Evolutionary conservation across 2,888 invertebrate genomes (phyloP), one percentile per base, ranked within the genome.

Genomic region (Venustoraphidia nigricollis): DNA sequence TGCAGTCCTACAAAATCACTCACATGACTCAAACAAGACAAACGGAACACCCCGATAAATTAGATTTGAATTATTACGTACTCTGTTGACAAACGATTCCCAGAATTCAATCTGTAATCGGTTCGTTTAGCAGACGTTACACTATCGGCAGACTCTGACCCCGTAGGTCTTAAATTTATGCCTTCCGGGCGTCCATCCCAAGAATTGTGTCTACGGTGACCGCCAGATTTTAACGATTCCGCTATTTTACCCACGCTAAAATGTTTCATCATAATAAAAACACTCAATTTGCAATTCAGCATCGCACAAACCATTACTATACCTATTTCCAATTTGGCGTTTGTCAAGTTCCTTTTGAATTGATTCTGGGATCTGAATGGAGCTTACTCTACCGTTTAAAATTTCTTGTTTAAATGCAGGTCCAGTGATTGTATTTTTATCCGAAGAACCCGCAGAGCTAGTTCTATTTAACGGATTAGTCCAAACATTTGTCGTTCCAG

Each of bases 341-440:
- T 75, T 76, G 54, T 81, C 77, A 50, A 82, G 66, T 61, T 81
- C 78, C 56, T 76, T 78, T 56, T 76, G 74, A 13, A 81, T 76
- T 10, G 79, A 74, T 51, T 81, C 76, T 0, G 82, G 78, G 48
- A 84, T 65, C 53, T 64, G 61, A 46, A 62, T 59, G 10, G 11
- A 3, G 6, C 27, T 27, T 27, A 27, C 27, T 27, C 27, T 27
- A 27, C 27, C 27, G 27, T 27, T 27, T 27, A 27, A 27, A 27
- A 27, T 27, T 27, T 27, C 27, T 1, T 27, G 27, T 27, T 27
- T 27, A 27, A 27, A 27, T 1, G 27, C 27, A 27, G 27, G 27
- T 27, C 27, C 27, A 3, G 27, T 27, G 27, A 27, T 27, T 27
- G 27, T 27, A 27, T 27, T 27, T 27, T 27, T 27, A 27, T 27